phyloP scores from a whole-genome alignment of 2,888 invertebrate species.

The Sesia bembeciformis region DNA sequence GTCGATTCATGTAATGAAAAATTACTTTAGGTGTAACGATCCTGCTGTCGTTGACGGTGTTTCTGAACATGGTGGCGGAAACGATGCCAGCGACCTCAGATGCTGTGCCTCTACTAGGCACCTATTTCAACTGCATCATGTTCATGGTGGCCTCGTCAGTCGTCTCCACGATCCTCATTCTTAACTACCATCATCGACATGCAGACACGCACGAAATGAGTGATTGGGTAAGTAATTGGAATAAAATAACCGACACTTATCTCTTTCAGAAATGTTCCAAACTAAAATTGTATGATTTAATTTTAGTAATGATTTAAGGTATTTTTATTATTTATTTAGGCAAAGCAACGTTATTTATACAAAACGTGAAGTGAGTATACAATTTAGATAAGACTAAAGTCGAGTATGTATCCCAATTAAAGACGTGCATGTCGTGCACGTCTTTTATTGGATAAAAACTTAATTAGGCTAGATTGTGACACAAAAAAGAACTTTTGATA shows the following conservation, averaged over 20 bases:
- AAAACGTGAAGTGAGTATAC: too few relatives aligned
- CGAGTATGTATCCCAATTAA: too few relatives aligned
- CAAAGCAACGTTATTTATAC: neutral
- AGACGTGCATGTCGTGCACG: too few relatives aligned
- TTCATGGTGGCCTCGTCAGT: conserved; percentile 99
- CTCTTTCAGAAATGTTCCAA: neutral
- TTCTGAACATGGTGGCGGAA: conserved; percentile 98
- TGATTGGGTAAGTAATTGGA: conserved; percentile 85
- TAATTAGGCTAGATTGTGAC: too few relatives aligned
- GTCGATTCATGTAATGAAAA: conserved; percentile 17
- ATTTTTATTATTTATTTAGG: neutral
- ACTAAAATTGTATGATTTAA: neutral
- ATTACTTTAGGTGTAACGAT: conserved; percentile 90
- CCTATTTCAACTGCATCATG: conserved; percentile 99
- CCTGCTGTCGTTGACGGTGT: conserved; percentile 97
- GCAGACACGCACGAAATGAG: conserved; percentile 98
- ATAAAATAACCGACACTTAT: too few relatives aligned
- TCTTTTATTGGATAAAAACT: too few relatives aligned
- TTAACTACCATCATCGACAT: conserved; percentile 98
- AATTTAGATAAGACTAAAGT: too few relatives aligned
- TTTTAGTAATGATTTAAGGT: neutral
- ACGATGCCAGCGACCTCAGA: conserved; percentile 98
- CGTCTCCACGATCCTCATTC: conserved; percentile 96
- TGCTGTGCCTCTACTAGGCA: conserved; percentile 91
- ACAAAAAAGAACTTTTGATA: too few relatives aligned